Percentiles rank a stretch among this genome's conserved stretches.
Evolutionary conservation across 2,888 invertebrate species (phyloP).

Genomic region (Cremastinae sp.): DNA sequence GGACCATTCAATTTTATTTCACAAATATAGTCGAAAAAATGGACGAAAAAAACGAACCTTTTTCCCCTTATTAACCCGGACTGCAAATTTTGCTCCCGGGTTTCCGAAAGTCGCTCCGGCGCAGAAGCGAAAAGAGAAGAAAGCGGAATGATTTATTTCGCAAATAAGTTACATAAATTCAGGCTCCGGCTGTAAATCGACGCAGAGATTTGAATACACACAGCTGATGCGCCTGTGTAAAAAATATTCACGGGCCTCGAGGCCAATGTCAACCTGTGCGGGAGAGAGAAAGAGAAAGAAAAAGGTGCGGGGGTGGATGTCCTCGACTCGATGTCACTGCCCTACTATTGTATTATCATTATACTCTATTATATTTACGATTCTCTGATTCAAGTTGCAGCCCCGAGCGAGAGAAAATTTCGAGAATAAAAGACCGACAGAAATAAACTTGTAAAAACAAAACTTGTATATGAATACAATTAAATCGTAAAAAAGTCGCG

Average conservation of each 20-base stretch:
- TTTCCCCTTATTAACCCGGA: slow-evolving; percentile 33
- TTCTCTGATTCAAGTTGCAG: not conserved
- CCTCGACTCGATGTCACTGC: slow-evolving; percentile 18
- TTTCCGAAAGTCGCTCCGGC: not conserved
- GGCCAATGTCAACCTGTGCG: slow-evolving; percentile 42
- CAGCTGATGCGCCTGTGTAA: not conserved
- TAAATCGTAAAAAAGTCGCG: too few relatives aligned
- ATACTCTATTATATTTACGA: not conserved
- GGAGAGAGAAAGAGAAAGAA: not conserved
- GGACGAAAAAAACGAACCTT: slow-evolving; percentile 10
- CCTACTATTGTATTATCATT: too few relatives aligned
- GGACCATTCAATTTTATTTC: not conserved
- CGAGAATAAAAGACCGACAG: too few relatives aligned
- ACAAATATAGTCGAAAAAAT: slow-evolving; percentile 2
- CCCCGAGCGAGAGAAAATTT: too few relatives aligned
- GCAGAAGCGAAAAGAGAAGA: slow-evolving; percentile 2
- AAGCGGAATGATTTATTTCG: slow-evolving; percentile 34
- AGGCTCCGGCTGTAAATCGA: slow-evolving; percentile 5
- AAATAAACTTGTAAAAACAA: too few relatives aligned
- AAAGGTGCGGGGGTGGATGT: slow-evolving; percentile 32
- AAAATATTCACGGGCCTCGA: slow-evolving; percentile 25
- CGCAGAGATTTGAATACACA: not conserved
- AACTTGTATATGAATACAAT: too few relatives aligned
- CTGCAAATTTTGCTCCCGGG: slow-evolving; percentile 17
- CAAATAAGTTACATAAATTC: slow-evolving; percentile 44